These are phyloP conservation scores for Lepidostoma basale DNA, from an alignment of 1,140 invertebrate genomes.

Conservation along the genomic window DNA sequence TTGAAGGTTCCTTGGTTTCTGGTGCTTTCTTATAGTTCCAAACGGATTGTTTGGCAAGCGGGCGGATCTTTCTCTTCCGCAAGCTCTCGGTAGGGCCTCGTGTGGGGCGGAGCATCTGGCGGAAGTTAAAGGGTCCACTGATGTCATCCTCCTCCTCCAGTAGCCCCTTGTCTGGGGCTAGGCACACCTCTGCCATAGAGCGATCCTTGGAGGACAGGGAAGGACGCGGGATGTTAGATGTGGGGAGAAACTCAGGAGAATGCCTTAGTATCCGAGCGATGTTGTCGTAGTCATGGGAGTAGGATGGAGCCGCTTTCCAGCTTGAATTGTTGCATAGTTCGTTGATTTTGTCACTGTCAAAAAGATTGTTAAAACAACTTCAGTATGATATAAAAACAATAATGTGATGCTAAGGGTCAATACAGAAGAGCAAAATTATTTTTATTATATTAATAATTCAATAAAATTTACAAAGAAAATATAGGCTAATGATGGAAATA, in stretches of 20 bases:
- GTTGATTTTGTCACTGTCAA: slow-evolving; percentile 59
- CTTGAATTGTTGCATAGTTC: slow-evolving; percentile 55
- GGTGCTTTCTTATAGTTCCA: slow-evolving; percentile 47
- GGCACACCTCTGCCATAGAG: slow-evolving; percentile 41
- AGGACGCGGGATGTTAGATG: slow-evolving; percentile 35
- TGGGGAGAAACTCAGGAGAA: slow-evolving; percentile 55
- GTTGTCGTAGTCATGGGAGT: slow-evolving; percentile 54
- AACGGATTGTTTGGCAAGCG: slow-evolving; percentile 36
- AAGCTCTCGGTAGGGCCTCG: slow-evolving; percentile 73
- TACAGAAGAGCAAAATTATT: background rate
- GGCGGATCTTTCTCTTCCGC: slow-evolving; percentile 66
- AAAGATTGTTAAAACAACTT: slow-evolving; percentile 14
- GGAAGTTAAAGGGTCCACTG: slow-evolving; percentile 73
- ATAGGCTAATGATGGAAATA: no score
- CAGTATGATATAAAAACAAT: background rate
- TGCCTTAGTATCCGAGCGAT: slow-evolving; percentile 60
- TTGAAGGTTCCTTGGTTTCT: slow-evolving; percentile 22
- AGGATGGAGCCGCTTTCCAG: slow-evolving; percentile 51
- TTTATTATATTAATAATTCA: no score
- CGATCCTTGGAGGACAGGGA: slow-evolving; percentile 30
- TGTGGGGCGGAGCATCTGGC: slow-evolving; percentile 70
- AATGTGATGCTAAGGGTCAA: background rate
- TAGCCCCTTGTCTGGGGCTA: slow-evolving; percentile 39
- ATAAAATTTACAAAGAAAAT: no score
- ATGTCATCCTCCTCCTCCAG: slow-evolving; percentile 61